Evolutionary conservation across 2,888 invertebrate species (phyloP).

Genomic region (Parascotia fuliginaria): DNA sequence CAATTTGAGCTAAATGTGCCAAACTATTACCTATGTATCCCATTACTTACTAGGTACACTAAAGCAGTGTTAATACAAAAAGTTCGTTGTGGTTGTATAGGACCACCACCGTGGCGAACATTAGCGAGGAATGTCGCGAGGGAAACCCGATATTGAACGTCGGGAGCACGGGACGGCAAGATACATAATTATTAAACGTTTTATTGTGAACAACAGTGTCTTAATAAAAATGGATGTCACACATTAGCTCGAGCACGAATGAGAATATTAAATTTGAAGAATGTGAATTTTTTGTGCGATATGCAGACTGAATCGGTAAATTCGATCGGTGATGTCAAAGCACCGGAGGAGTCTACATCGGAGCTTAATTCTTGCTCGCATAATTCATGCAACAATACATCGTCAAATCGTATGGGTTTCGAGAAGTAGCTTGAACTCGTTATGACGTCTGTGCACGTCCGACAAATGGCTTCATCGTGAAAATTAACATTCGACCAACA

Average conservation of each 20-base stretch:
- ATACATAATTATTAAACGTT: slow-evolving; percentile 53
- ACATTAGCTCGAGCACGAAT: slow-evolving; percentile 49
- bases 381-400: slow-evolving; percentile 72
- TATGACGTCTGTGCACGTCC: slow-evolving; percentile 72
- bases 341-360: slow-evolving; percentile 36
- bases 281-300: slow-evolving; percentile 49
- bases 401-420: slow-evolving; percentile 68
- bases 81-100: slow-evolving; percentile 25
- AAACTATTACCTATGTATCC: neutral
- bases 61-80: slow-evolving; percentile 7
- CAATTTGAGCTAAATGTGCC: neutral
- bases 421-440: slow-evolving; percentile 71
- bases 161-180: slow-evolving; percentile 46
- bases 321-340: slow-evolving; percentile 48
- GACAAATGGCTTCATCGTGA: slow-evolving; percentile 79
- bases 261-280: slow-evolving; percentile 48
- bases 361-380: slow-evolving; percentile 58
- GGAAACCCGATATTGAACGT: slow-evolving; percentile 62
- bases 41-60: neutral
- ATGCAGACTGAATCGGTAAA: slow-evolving; percentile 54
- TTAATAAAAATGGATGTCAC: slow-evolving; percentile 52
- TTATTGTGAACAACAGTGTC: slow-evolving; percentile 46
- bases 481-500: slow-evolving; percentile 82
- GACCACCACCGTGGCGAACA: slow-evolving; percentile 66
- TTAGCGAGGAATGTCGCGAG: slow-evolving; percentile 62